Evolutionary conservation across 2,888 invertebrate species (phyloP), one percentile per base, ranked within the genome.

Genomic region (Peribatodes rhomboidaria): DNA sequence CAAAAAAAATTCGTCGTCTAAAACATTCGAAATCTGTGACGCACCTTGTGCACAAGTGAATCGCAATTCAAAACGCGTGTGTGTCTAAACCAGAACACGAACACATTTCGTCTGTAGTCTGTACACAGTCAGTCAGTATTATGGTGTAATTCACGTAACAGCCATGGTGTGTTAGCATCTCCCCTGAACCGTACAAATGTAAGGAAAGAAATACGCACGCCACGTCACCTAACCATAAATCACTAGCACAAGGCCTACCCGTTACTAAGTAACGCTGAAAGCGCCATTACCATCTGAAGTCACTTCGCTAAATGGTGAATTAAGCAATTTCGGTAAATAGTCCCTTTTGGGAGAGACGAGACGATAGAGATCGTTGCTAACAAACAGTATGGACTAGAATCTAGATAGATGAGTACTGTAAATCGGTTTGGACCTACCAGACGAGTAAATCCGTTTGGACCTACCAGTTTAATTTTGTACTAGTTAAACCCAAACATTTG

Each of bases 261-360:
- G 62, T 67, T 70, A 71, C 72, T 76, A 78, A 79, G 76, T 76
- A 73, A 70, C 69, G 70, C 69, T 75, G 76, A 81, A 76, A 80
- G 78, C 71, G 50, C 77, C 74, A 81, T 81, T 82, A 83, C 69
- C 76, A 77, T 74, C 66, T 70, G 55, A 74, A 75, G 72, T 74
- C 76, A 76, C 77, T 75, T 74, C 68, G 69, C 76, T 75, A 74
- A 76, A 79, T 76, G 75, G 75, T 72, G 72, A 79, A 78, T 80
- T 79, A 79, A 76, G 78, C 73, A 74, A 76, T 81, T 81, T 80
- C 55, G 67, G 71, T 72, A 67, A 71, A 72, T 63, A 74, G 71
- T 67, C 69, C 69, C 60, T 54, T 70, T 54, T 20, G 65, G 59
- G 64, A 65, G 55, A 47, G 49, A 42, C 53, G 54, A 50, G 59